phyloP scores from a whole-genome alignment of 2,888 invertebrate species.

The Gari tellinella region DNA sequence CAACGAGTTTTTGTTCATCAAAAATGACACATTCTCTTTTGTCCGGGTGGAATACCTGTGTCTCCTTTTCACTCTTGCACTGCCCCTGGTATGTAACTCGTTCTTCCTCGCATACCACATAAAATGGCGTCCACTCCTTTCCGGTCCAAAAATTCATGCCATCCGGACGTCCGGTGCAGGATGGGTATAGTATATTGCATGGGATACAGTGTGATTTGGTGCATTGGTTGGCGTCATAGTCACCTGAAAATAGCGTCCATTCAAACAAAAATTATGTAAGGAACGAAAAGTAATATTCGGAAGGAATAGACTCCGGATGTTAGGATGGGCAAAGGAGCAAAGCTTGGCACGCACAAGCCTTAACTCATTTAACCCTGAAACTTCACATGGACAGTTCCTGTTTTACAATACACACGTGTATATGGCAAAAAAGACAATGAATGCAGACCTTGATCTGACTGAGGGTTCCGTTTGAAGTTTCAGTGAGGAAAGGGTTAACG shows the following conservation, averaged over 20 bases:
- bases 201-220: constrained; percentile 9
- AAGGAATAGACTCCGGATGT: too few relatives aligned
- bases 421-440: too few relatives aligned
- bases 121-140: constrained; percentile 24
- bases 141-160: constrained; percentile 17
- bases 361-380: too few relatives aligned
- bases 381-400: too few relatives aligned
- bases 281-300: too few relatives aligned
- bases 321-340: too few relatives aligned
- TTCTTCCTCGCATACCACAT: constrained; percentile 15
- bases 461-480: too few relatives aligned
- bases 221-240: constrained; percentile 22
- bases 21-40: constrained; percentile 11
- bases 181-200: constrained; percentile 16
- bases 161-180: constrained; percentile 21
- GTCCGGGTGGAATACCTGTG: constrained; percentile 15
- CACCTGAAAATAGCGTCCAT: constrained; percentile 17
- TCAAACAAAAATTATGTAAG: too few relatives aligned
- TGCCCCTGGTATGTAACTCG: constrained; percentile 6
- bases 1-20: constrained; percentile 2
- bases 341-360: too few relatives aligned
- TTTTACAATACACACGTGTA: too few relatives aligned
- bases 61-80: constrained; percentile 18
- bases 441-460: too few relatives aligned
- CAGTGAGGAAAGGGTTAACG: too few relatives aligned